Evolutionary conservation across 2,113 vertebrate species (phyloP).

Genomic region (Montifringilla adamsi): DNA sequence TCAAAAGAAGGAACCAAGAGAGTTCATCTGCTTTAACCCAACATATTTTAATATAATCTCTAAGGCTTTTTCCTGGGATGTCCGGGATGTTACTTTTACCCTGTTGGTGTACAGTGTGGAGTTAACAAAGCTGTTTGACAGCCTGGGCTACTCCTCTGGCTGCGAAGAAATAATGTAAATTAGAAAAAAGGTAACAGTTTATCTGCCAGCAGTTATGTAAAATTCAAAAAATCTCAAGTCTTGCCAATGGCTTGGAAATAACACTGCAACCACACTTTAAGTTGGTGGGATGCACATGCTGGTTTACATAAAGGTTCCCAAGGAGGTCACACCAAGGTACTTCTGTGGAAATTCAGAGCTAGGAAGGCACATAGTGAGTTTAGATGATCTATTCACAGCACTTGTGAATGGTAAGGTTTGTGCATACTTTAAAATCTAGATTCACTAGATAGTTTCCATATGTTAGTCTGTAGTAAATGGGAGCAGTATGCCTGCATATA

Average conservation of each 20-base stretch:
- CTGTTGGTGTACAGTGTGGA: neutral
- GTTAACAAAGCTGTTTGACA: neutral
- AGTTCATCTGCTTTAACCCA: neutral
- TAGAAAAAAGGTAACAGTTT: neutral
- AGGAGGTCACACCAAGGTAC: neutral
- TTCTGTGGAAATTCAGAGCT: neutral
- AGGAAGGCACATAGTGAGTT: neutral
- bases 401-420: neutral
- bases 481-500: accelerated
- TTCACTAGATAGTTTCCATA: neutral
- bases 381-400: neutral
- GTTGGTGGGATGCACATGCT: neutral
- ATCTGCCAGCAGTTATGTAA: neutral
- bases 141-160: neutral
- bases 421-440: neutral
- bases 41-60: neutral
- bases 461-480: neutral
- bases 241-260: neutral
- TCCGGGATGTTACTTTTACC: neutral
- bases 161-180: neutral
- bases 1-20: neutral
- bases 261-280: neutral
- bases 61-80: neutral
- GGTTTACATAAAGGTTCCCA: neutral
- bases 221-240: neutral